Evolutionary conservation across 2,797 vertebrate genomes (phyloP), one percentile per base, ranked within the genome.

Genomic region (Eurystomus glaucurus): DNA sequence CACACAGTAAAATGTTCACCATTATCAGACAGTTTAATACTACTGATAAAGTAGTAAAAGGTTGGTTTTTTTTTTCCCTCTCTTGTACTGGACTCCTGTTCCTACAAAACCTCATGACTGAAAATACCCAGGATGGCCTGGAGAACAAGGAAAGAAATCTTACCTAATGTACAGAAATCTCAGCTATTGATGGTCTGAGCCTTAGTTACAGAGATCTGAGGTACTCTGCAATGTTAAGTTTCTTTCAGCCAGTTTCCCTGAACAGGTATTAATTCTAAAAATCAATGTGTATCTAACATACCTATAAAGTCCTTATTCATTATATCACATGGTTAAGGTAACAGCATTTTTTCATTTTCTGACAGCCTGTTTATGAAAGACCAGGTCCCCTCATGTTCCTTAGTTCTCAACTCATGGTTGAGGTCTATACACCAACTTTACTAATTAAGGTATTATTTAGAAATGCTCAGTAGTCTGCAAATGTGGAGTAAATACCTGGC

Each of bases 251-350:
- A 10, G 19, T 54, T 88, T 78, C 57, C 18, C 61, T 57, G 22
- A 94, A 88, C 22, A 80, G 51, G 64, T 83, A 89, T 22, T 74
- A 72, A 85, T 4, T 71, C 45, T 62, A 74, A 77, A 87, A 96
- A 85, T 6, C 2, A 85, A 80, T 10, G 10, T 8, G 11, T 41
- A 74, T 17, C 37, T 28, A 28, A 60, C 46, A 70, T 6, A 83
- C 4, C 70, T 85, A 0, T 35, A 85, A 85, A 62, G 37, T 35
- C 41, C 72, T 91, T 85, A 90, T 23, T 84, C 41, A 31, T 45
- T 68, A 77, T n/a, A 61, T 70, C 29, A 33, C 33, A 64, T 5
- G 31, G 71, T 60, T 83, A 75, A 70, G 31, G 26, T 23, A 83
- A 35, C 35, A 65, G 33, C 10, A 9, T 41, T 68, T 79, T 65